Evolutionary conservation across 1,140 invertebrate species (phyloP), one percentile per base, ranked within the genome.

Genomic region (Propsilocerus akamusi): DNA sequence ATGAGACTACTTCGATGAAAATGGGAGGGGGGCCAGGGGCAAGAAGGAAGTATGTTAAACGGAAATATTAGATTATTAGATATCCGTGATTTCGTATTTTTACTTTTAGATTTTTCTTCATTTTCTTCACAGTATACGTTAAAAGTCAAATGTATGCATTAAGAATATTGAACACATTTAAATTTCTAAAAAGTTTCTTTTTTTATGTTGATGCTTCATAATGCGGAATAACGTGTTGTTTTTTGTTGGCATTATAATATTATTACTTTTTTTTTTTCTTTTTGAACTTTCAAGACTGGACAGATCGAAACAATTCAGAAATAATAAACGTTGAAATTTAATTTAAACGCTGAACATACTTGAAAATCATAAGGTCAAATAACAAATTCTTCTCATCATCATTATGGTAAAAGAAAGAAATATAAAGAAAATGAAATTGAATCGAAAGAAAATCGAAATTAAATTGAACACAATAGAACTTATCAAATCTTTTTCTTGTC

Each of bases 81-180:
- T 8, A 12, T 30, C 14, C 14, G 14, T 30, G 6, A 30, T 30
- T 30, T 10, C 7, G 7, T 30, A 30, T 30, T 3, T 30, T 41
- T 41, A 17, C 20, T 37, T 7, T 17, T 41, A 41, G 10, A 7
- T 41, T 20, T 20, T 17, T 41, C 8, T 4, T 3, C 14, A 5
- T 41, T 41, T 41, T 41, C 14, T 20, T 41, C 22, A n/a, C n/a
- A n/a, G n/a, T n/a, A n/a, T n/a, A n/a, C n/a, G n/a, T n/a, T n/a
- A n/a, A n/a, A n/a, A n/a, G n/a, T n/a, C n/a, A n/a, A n/a, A n/a
- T n/a, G n/a, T n/a, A n/a, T n/a, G n/a, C n/a, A n/a, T n/a, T n/a
- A n/a, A 41, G 34, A 41, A 41, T 41, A 41, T 41, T 41, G 34
- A 41, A 41, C 34, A 41, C 34, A 41, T 41, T 20, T 17, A 41